Evolutionary conservation across 2,113 vertebrate species (phyloP).

Genomic region (Psammodynastes pulverulentus): DNA sequence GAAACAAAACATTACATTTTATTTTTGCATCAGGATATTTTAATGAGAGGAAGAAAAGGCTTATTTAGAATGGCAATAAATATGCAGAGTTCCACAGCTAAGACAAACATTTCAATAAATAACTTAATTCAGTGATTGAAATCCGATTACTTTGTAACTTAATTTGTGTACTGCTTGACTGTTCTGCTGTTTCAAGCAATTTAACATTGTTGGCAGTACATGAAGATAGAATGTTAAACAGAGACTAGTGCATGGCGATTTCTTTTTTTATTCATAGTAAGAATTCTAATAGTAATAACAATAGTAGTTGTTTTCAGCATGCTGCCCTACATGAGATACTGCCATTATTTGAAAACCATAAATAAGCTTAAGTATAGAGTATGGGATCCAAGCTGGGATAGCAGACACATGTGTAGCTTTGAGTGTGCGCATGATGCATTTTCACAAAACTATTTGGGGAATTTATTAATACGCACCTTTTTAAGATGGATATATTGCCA

Average conservation of each 20-base stretch:
- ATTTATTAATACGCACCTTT: not conserved
- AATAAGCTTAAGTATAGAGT: not conserved
- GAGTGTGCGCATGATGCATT: accelerated
- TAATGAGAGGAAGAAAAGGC: slow-evolving; percentile 46
- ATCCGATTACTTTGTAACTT: slow-evolving; percentile 73
- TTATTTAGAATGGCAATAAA: slow-evolving; percentile 58
- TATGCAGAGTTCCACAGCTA: slow-evolving; percentile 61
- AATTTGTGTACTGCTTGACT: slow-evolving; percentile 73
- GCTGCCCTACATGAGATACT: not conserved
- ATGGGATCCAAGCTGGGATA: not conserved
- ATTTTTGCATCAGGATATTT: slow-evolving; percentile 58
- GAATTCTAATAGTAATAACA: not conserved
- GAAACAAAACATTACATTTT: slow-evolving; percentile 54
- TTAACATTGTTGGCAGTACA: slow-evolving; percentile 66
- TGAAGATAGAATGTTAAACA: slow-evolving; percentile 69
- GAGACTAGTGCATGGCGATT: slow-evolving; percentile 37
- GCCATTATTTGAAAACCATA: slow-evolving; percentile 20
- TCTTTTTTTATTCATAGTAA: slow-evolving; percentile 1
- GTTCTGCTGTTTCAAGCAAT: slow-evolving; percentile 67
- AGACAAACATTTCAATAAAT: slow-evolving; percentile 73
- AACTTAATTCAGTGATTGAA: slow-evolving; percentile 76
- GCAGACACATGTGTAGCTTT: not conserved
- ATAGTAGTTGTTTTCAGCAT: not conserved
- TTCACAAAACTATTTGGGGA: not conserved
- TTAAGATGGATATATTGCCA: not conserved